Conservation (phyloP, 2,888 invertebrate species). For the Netelia virgata region DNA sequence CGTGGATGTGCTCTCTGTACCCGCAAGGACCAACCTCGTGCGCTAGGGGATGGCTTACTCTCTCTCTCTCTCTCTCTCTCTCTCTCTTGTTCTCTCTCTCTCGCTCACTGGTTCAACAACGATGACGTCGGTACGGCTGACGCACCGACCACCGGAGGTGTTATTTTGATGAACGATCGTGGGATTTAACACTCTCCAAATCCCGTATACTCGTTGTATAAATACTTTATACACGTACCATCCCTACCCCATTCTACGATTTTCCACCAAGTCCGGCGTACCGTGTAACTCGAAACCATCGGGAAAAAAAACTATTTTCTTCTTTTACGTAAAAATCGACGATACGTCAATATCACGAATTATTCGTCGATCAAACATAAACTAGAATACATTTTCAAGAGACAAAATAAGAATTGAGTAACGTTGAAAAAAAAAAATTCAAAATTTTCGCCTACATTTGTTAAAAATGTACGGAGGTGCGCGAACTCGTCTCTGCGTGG, state of each 20-base stretch:
- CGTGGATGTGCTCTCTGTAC: slow-evolving; percentile 65
- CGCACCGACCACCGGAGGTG: slow-evolving; percentile 73
- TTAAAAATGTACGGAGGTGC: too few relatives aligned
- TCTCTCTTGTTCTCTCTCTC: background rate
- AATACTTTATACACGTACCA: slow-evolving; percentile 65
- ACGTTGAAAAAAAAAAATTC: too few relatives aligned
- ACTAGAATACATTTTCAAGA: too few relatives aligned
- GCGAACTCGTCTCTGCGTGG: too few relatives aligned
- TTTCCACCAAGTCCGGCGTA: background rate
- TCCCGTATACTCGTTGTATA: slow-evolving; percentile 39
- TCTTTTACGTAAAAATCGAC: too few relatives aligned
- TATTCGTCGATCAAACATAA: too few relatives aligned
- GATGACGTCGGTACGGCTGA: slow-evolving; percentile 68
- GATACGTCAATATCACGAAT: too few relatives aligned
- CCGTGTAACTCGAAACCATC: background rate
- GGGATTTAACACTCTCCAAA: slow-evolving; percentile 56
- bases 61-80: background rate
- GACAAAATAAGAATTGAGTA: too few relatives aligned
- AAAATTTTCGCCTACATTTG: too few relatives aligned
- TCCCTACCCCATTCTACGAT: slow-evolving; percentile 24
- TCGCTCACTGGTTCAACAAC: slow-evolving; percentile 23
- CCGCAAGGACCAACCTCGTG: slow-evolving; percentile 43
- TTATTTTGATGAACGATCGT: slow-evolving; percentile 76
- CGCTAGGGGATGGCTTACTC: background rate
- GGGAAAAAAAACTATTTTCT: background rate